Evolutionary conservation across 1,140 invertebrate genomes (phyloP), one percentile per base, ranked within the genome.

Genomic region (Cyphomyrmex costatus): DNA sequence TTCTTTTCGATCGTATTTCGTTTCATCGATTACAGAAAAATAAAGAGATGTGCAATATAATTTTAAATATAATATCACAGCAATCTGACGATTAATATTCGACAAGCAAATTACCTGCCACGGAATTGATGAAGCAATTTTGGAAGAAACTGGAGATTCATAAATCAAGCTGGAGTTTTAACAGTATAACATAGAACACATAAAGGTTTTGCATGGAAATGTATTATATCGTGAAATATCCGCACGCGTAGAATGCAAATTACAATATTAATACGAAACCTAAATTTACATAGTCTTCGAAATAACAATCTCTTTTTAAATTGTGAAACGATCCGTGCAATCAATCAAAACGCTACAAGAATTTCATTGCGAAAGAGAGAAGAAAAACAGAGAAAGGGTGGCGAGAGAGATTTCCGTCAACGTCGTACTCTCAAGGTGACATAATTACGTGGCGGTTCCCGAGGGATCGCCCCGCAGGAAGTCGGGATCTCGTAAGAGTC

Each of bases 401-500:
- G 5, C 36, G 36, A 27, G 36, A 46, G 14, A 27, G 12, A 21
- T 60, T 33, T 24, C 53, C 53, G 19, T 8, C 36, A 36, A 82
- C 68, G 30, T 71, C 77, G 24, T 53, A 46, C 12, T 71, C 21
- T 74, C 19, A 30, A n/a, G n/a, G 61, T 83, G 68, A 60, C 68
- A 19, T 60, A 74, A 74, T 83, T 83, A 73, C 14, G 14, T 24
- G 24, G 42, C 8, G 24, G 36, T 60, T 73, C 68, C 27, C n/a
- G 53, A 46, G 56, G 53, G 27, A 61, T 0, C 53, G 36, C 30
- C 36, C 36, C 46, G 8, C 46, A 19, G 60, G 36, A 65, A 80
- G 51, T 60, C 51, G 30, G 2, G 33, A 58, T 74, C 68, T 73
- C 79, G 53, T 68, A 61, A 56, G 79, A 83, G 36, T 83, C 79